Evolutionary conservation across 2,888 invertebrate genomes (phyloP).

Genomic region (Polydrusus tereticollis): DNA sequence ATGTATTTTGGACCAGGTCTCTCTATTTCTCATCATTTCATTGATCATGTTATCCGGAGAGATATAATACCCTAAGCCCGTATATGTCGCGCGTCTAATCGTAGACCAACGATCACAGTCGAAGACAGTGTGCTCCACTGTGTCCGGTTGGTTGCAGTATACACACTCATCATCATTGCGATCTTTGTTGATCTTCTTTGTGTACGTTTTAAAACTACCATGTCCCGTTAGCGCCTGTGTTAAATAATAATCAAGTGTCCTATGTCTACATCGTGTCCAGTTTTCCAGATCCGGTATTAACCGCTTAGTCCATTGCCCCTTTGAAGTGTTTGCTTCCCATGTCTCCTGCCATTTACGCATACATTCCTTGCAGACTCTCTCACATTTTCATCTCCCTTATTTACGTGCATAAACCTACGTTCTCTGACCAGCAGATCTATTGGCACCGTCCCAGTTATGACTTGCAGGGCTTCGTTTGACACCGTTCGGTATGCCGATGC

Average conservation of each 20-base stretch:
- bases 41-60: too few relatives aligned
- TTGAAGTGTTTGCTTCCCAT: neutral
- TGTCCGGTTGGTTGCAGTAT: neutral
- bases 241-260: neutral
- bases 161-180: neutral
- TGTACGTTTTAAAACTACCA: neutral
- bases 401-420: neutral
- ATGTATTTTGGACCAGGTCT: too few relatives aligned
- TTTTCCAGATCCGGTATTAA: neutral
- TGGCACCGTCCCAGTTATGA: slow-evolving; percentile 28
- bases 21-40: too few relatives aligned
- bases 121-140: neutral
- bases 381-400: neutral
- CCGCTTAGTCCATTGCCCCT: neutral
- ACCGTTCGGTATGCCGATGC: slow-evolving; percentile 44
- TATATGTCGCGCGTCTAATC: neutral
- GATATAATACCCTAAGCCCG: too few relatives aligned
- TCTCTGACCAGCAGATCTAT: slow-evolving; percentile 13
- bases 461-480: slow-evolving; percentile 29
- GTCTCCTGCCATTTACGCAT: neutral
- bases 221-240: too few relatives aligned
- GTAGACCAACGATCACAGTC: neutral
- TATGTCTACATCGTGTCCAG: neutral
- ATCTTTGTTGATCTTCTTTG: neutral
- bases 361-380: neutral